These are phyloP conservation scores for Drosophila micromelanica DNA, from an alignment of 1,140 invertebrate genomes.

Conservation along the genomic window DNA sequence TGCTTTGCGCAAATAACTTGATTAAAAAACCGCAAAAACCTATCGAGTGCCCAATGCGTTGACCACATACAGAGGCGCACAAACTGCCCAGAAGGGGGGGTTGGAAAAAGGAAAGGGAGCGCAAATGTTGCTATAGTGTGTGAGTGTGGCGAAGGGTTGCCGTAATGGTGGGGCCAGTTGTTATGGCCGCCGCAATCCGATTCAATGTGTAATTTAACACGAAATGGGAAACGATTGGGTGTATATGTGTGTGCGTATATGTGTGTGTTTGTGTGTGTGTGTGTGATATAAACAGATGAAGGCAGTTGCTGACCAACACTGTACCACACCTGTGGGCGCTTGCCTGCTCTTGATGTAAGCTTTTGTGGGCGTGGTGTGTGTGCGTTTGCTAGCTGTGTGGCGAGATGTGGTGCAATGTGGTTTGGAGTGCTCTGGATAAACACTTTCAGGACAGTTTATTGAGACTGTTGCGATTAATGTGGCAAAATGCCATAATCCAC, in stretches of 20 bases:
- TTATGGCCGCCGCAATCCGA: slow-evolving; percentile 79
- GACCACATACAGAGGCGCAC: slow-evolving; percentile 36
- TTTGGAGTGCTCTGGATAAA: slow-evolving; percentile 14
- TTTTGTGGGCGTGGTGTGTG: slow-evolving; percentile 18
- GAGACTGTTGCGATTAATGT: slow-evolving; percentile 60
- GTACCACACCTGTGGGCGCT: slow-evolving; percentile 58
- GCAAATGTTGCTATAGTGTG: too few species aligned
- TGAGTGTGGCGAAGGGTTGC: slow-evolving; percentile 22
- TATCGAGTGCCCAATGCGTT: slow-evolving; percentile 63
- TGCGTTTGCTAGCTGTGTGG: slow-evolving; percentile 20
- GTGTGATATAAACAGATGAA: slow-evolving; percentile 53
- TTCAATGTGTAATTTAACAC: slow-evolving; percentile 82
- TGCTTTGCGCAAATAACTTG: slow-evolving; percentile 71
- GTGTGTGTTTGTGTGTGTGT: slow-evolving; percentile 27
- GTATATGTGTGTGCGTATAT: slow-evolving; percentile 21
- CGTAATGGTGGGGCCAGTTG: slow-evolving; percentile 50
- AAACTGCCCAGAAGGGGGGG: neutral
- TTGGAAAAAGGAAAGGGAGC: neutral
- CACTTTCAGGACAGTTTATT: slow-evolving; percentile 65
- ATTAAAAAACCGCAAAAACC: slow-evolving; percentile 83
- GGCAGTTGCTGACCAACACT: slow-evolving; percentile 33
- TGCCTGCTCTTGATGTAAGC: slow-evolving; percentile 29
- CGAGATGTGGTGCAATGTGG: slow-evolving; percentile 15
- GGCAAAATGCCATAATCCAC: slow-evolving; percentile 65
- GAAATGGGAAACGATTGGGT: slow-evolving; percentile 78